Conservation (phyloP, 2,888 invertebrate species). For the Spodoptera exigua region DNA sequence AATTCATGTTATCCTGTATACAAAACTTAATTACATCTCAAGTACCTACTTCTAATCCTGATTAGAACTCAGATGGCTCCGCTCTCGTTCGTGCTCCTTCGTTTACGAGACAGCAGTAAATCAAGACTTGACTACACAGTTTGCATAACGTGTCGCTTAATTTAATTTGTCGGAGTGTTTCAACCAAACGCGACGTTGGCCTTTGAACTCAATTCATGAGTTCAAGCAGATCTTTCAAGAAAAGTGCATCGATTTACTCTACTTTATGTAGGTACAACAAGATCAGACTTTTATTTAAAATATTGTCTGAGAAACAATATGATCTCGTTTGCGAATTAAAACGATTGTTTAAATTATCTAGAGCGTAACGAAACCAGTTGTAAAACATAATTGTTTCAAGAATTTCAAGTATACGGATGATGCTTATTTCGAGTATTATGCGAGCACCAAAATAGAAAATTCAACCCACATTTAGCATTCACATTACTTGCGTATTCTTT, state of each 20-base stretch:
- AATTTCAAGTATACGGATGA: too few relatives aligned
- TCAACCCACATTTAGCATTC: too few relatives aligned
- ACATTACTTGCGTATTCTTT: too few relatives aligned
- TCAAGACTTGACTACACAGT: conserved; percentile 22
- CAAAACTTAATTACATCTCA: conserved; percentile 22
- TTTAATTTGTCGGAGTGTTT: conserved; percentile 36
- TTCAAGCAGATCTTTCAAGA: conserved; percentile 29
- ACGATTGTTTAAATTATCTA: conserved; percentile 13
- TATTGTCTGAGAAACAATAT: too few relatives aligned
- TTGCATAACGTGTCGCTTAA: conserved; percentile 29
- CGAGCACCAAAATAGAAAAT: too few relatives aligned
- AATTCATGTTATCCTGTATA: background rate
- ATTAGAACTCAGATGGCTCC: conserved; percentile 18
- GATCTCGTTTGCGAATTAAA: background rate
- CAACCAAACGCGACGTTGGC: conserved; percentile 14
- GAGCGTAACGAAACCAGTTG: background rate
- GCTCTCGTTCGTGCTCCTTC: background rate
- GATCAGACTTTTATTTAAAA: too few relatives aligned
- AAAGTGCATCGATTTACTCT: conserved; percentile 10
- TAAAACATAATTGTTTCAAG: background rate
- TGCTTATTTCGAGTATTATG: too few relatives aligned
- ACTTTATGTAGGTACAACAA: too few relatives aligned
- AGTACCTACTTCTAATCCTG: conserved; percentile 27
- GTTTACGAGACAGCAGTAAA: conserved; percentile 23
- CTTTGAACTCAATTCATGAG: conserved; percentile 26